Evolutionary conservation across 2,797 vertebrate species (phyloP), one percentile per base, ranked within the genome.

Genomic region (Ispidina picta): DNA sequence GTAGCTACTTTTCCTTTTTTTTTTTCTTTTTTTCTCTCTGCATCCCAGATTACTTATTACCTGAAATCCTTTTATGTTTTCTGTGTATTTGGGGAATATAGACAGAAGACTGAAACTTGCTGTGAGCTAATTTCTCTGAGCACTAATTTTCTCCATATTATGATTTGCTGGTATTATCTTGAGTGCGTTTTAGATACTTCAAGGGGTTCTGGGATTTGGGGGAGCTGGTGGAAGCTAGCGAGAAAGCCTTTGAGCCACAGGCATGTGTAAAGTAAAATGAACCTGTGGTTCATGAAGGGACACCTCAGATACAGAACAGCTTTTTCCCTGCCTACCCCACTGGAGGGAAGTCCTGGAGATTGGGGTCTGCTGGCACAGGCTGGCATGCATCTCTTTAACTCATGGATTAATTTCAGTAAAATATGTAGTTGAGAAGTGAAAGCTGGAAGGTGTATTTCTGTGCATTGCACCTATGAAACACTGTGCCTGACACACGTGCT

Each of bases 61-160:
- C 65, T 78, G 83, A 93, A 90, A 70, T 83, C 33, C 63, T 92
- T 86, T 51, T 46, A 52, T 78, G 28, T 63, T 83, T 83, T 81
- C 43, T 79, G 4, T 79, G 20, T 86, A 25, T 95, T 88, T 91
- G 72, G 62, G 60, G 33, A 95, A 89, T 94, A 91, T 41, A 91
- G 29, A 29, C 16, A 29, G n/a, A 90, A 84, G 58, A 77, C 73
- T 70, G 65, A 89, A 86, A 71, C 31, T 92, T 4, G 1, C 19
- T 63, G 44, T 90, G 59, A 70, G 73, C 18, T 93, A 25, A 68
- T 81, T 93, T 91, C 60, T 91, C 43, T 35, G 63, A 84, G 48
- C 51, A 29, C 49, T 73, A 22, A 15, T 92, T 88, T 92, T 69
- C 31, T 86, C 48, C 44, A 48, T 78, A 72, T 90, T 79, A 49